Conservation (phyloP, 2,113 vertebrate genomes). For the Sus scrofa region DNA sequence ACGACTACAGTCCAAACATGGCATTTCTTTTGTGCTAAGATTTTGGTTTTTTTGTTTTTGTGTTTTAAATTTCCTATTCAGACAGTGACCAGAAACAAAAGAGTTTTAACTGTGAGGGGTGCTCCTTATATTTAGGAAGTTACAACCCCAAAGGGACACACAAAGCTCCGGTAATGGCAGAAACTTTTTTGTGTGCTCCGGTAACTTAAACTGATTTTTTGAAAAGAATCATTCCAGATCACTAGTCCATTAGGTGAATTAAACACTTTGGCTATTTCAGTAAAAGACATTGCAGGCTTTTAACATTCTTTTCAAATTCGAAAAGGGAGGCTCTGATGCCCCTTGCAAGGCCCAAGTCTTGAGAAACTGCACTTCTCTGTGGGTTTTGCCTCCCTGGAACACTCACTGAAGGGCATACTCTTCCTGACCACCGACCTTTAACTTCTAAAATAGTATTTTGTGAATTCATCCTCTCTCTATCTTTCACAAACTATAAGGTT, state of each 20-base stretch:
- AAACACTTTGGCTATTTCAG: slow-evolving; percentile 70
- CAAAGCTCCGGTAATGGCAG: not conserved
- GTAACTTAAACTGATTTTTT: slow-evolving; percentile 61
- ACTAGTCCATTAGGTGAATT: slow-evolving; percentile 79
- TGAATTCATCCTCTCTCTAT: slow-evolving; percentile 81
- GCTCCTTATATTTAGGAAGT: slow-evolving; percentile 46
- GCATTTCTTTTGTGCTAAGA: not conserved
- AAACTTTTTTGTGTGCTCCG: slow-evolving; percentile 63
- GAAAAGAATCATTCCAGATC: slow-evolving; percentile 70
- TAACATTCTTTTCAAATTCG: not conserved
- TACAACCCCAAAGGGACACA: slow-evolving; percentile 48
- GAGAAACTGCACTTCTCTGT: not conserved
- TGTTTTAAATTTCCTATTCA: slow-evolving; percentile 16
- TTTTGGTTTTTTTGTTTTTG: not conserved
- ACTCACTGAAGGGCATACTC: not conserved
- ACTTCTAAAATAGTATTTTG: slow-evolving; percentile 78
- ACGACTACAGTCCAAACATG: not conserved
- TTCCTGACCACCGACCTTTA: slow-evolving; percentile 84
- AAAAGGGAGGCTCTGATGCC: not conserved
- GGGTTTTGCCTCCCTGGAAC: slow-evolving; percentile 69
- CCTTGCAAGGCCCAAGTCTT: slow-evolving; percentile 67
- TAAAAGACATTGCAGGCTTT: slow-evolving; percentile 71
- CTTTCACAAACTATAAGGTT: slow-evolving; percentile 88
- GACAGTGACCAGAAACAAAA: slow-evolving; percentile 47
- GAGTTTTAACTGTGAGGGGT: not conserved